Conservation (phyloP, 2,113 vertebrate genomes). For the Amazona vittata region DNA sequence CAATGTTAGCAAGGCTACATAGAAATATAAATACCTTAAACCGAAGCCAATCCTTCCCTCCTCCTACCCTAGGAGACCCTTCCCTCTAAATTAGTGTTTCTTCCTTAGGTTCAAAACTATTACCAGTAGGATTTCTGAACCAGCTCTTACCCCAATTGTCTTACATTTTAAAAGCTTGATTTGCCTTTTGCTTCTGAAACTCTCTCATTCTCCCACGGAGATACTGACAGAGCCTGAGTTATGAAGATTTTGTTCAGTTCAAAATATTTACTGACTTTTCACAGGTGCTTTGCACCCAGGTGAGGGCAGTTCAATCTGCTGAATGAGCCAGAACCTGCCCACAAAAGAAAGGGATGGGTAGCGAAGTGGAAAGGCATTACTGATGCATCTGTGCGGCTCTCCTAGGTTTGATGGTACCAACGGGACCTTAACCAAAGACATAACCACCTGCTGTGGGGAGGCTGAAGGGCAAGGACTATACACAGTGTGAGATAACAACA, state of each 20-base stretch:
- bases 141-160: not conserved
- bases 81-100: not conserved
- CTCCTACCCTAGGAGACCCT: not conserved
- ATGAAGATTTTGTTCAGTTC: not conserved
- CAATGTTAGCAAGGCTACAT: not conserved
- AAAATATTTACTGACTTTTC: not conserved
- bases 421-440: too few relatives aligned
- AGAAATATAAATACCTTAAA: not conserved
- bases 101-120: not conserved
- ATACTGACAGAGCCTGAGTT: rapidly evolving
- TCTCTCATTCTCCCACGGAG: rapidly evolving
- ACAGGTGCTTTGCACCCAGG: not conserved
- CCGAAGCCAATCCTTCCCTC: not conserved
- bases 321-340: not conserved
- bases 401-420: rapidly evolving
- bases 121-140: not conserved
- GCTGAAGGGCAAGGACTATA: not conserved
- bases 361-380: not conserved
- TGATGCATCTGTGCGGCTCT: not conserved
- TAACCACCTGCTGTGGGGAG: not conserved
- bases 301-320: not conserved
- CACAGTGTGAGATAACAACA: not conserved
- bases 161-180: not conserved
- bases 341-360: not conserved
- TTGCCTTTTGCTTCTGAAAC: not conserved